Evolutionary conservation across 2,797 vertebrate species (phyloP), one percentile per base, ranked within the genome.

Genomic region (Sebastes glaucus): DNA sequence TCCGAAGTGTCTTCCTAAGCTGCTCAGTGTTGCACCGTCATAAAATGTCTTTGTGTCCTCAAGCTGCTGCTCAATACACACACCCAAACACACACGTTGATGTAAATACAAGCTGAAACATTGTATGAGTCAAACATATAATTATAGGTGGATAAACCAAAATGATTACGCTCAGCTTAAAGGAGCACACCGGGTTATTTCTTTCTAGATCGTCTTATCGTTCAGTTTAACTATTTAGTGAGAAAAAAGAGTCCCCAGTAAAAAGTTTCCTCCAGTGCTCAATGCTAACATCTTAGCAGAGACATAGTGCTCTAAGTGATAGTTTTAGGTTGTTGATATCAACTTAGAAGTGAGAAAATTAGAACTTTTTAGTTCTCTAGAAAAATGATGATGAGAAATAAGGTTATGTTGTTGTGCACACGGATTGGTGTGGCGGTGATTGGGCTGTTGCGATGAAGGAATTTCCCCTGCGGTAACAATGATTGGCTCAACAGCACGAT

Each of bases 1-100:
- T 77, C 38, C 64, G 18, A 80, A 81, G 23, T 74, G 52, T 80
- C 72, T 77, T 65, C 28, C 80, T 86, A 84, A 86, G 83, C 82
- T 78, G 7, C 55, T 42, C 8, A 14, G 16, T 62, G 66, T 71
- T 78, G 2, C 49, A n/a, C 30, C 57, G 68, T 32, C 63, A 68
- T 62, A 65, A 78, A 60, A 61, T 68, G 67, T 80, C 55, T 56
- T 83, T 90, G 32, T 80, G 53, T 71, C 28, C 8, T 56, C n/a
- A 78, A 53, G 16, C 74, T 56, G 55, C 49, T 78, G 35, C 23
- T 71, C 3, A 56, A 20, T 6, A 35, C 38, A 71, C 32, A 27
- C 10, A 70, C 32, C 8, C 16, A 70, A 7, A 77, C 49, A 71
- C 55, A 33, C 56, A 61, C 49, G 18, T 23, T 3, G 4, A 38